phyloP scores from a whole-genome alignment of 2,113 vertebrate genomes.

The Clupea harengus region DNA sequence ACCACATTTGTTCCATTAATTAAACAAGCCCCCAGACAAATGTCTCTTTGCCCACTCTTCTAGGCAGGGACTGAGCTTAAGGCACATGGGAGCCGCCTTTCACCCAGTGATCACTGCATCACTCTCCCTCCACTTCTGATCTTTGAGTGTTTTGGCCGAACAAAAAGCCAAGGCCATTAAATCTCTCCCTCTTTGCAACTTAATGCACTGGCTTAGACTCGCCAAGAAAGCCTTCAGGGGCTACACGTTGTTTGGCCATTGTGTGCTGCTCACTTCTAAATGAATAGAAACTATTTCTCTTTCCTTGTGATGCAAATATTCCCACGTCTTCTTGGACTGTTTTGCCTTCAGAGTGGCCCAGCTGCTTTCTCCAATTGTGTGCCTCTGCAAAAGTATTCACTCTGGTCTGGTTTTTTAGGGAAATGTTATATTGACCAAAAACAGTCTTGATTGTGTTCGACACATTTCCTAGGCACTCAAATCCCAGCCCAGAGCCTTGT shows the following conservation, averaged over 20 bases:
- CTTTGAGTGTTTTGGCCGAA: constrained; percentile 21
- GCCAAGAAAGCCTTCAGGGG: neutral
- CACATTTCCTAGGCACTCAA: neutral
- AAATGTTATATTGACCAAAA: neutral
- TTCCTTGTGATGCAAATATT: neutral
- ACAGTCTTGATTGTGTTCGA: neutral
- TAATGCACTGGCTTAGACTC: constrained; percentile 29
- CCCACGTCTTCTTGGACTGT: constrained; percentile 3
- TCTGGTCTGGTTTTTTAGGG: neutral
- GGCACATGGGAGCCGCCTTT: constrained; percentile 30
- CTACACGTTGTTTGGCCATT: neutral
- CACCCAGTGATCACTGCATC: constrained; percentile 35
- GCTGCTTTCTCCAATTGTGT: neutral
- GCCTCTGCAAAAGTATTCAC: neutral
- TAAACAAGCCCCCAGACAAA: neutral
- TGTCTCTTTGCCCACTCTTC: neutral
- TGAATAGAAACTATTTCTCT: constrained; percentile 17
- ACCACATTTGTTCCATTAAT: neutral
- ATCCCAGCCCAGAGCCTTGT: neutral
- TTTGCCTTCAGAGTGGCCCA: neutral
- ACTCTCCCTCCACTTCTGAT: constrained; percentile 2
- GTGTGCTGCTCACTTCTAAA: constrained; percentile 6
- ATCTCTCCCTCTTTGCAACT: constrained; percentile 27
- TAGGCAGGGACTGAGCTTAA: constrained; percentile 17
- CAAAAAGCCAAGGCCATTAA: constrained; percentile 31